A percentile compares a stretch with the other conserved stretches of the same genome.
Evolutionary conservation across 2,888 invertebrate genomes (phyloP).

Genomic region (Lissocephala sabroskyi): DNA sequence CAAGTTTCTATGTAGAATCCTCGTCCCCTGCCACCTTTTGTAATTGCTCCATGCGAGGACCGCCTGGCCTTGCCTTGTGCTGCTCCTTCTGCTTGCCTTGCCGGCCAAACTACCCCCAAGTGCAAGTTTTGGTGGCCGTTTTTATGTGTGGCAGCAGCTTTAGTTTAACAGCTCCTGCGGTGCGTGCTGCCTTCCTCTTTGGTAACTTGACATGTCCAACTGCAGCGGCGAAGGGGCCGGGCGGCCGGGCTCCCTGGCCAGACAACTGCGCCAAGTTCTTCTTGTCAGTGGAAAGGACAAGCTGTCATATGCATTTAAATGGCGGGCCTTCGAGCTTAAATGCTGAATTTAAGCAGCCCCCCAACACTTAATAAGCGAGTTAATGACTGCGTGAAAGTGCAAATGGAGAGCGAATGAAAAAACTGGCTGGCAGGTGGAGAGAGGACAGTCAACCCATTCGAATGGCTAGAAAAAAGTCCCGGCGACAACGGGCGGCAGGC

Average conservation of each 20-base stretch:
- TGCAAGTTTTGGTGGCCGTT: constrained; percentile 8
- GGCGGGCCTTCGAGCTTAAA: neutral
- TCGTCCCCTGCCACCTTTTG: constrained; percentile 19
- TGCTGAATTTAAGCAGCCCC: neutral
- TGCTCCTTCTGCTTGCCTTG: neutral
- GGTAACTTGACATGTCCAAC: constrained; percentile 33
- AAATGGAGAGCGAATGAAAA: constrained; percentile 40
- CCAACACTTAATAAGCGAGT: constrained; percentile 38
- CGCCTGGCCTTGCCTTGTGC: constrained; percentile 1
- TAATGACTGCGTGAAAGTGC: constrained; percentile 53
- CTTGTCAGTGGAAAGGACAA: constrained; percentile 50
- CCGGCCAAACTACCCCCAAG: neutral
- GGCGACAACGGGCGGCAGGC: constrained; percentile 24
- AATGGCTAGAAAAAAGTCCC: neutral
- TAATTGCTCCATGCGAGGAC: constrained; percentile 53
- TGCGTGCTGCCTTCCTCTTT: constrained; percentile 5
- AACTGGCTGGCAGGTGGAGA: constrained; percentile 29
- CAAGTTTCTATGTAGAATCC: constrained; percentile 11
- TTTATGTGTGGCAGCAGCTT: constrained; percentile 10
- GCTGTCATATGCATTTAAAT: constrained; percentile 51
- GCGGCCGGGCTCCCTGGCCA: neutral
- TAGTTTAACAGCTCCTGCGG: constrained; percentile 21
- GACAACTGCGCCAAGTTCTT: constrained; percentile 25
- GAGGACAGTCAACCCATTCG: constrained; percentile 11
- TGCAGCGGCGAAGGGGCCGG: constrained; percentile 17